These are phyloP conservation scores for Rousettus madagascariensis DNA, from an alignment of 2,797 vertebrate genomes.

Conservation along the genomic window DNA sequence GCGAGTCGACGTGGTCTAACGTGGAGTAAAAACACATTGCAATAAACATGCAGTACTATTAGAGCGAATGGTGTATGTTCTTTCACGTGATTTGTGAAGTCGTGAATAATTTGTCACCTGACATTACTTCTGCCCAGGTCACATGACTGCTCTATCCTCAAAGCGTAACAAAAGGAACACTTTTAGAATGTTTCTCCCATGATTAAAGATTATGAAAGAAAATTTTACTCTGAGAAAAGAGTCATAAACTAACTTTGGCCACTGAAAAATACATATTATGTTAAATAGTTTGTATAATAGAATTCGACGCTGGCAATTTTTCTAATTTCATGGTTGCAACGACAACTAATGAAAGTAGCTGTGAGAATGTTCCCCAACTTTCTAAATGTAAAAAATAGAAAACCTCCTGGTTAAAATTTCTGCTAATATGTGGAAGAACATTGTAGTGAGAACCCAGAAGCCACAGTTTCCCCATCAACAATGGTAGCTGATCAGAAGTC, in stretches of 20 bases:
- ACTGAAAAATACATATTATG: neutral
- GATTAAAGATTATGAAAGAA: conserved; percentile 60
- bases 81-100: conserved; percentile 73
- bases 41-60: conserved; percentile 20
- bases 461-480: neutral
- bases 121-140: conserved; percentile 64
- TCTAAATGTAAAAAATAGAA: neutral
- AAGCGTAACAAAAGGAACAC: neutral
- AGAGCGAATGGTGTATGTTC: conserved; percentile 41
- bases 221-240: conserved; percentile 36
- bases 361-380: neutral
- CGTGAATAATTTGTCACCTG: conserved; percentile 71
- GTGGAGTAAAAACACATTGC: conserved; percentile 61
- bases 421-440: neutral
- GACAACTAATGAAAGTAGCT: neutral
- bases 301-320: conserved; percentile 54
- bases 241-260: conserved; percentile 42
- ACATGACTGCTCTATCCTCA: conserved; percentile 59
- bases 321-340: conserved; percentile 52
- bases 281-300: neutral
- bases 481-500: neutral
- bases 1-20: rapidly evolving
- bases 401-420: neutral
- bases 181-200: conserved; percentile 50
- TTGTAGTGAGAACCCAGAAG: neutral